Evolutionary conservation across 2,113 vertebrate genomes (phyloP).

Genomic region (Hystrix brachyura): DNA sequence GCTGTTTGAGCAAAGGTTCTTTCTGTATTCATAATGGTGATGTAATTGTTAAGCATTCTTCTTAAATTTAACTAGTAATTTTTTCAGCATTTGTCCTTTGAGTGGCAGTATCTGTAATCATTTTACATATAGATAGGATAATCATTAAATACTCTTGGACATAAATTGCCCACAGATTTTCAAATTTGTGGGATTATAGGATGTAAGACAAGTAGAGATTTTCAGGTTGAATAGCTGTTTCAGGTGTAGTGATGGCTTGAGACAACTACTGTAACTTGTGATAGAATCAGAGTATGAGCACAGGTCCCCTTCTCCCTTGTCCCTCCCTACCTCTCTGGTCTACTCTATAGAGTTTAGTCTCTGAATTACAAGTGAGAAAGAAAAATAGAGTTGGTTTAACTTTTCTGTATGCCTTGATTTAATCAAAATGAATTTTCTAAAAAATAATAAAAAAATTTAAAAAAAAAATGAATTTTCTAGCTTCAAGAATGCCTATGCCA

Average conservation of each 20-base stretch:
- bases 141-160: conserved; percentile 13
- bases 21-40: not conserved
- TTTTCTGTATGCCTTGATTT: not conserved
- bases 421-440: not conserved
- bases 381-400: not conserved
- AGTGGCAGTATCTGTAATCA: not conserved
- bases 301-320: not conserved
- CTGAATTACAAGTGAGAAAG: conserved; percentile 33
- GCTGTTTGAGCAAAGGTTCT: not conserved
- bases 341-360: not conserved
- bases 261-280: not conserved
- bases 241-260: not conserved
- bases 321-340: not conserved
- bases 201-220: not conserved
- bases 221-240: not conserved
- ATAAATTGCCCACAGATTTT: conserved; percentile 19
- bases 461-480: not conserved
- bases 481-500: not conserved
- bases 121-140: conserved; percentile 25
- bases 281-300: not conserved
- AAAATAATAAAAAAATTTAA: too few species aligned
- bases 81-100: conserved; percentile 21
- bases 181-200: not conserved
- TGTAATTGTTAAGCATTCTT: not conserved
- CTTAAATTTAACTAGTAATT: conserved; percentile 52